These are phyloP conservation scores for Zaprionus lachaisei DNA, from an alignment of 1,140 invertebrate species.

Conservation along the genomic window DNA sequence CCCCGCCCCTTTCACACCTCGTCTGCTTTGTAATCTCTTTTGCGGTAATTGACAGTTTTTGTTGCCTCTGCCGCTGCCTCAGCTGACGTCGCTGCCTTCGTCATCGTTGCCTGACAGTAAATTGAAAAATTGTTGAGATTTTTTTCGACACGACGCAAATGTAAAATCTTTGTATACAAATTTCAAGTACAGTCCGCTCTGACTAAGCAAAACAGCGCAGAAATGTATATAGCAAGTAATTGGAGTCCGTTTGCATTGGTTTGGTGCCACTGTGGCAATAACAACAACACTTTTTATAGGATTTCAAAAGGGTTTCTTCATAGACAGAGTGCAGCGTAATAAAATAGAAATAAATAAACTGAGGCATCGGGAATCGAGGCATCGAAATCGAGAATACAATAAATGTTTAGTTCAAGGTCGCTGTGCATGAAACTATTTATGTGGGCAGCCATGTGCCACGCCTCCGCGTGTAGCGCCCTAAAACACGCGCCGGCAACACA, in stretches of 20 bases:
- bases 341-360: not conserved
- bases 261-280: not conserved
- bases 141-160: constrained; percentile 36
- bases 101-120: constrained; percentile 66
- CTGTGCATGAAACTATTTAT: constrained; percentile 53
- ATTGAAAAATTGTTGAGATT: constrained; percentile 77
- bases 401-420: constrained; percentile 74
- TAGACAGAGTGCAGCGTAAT: not conserved
- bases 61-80: constrained; percentile 18
- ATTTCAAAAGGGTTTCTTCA: not conserved
- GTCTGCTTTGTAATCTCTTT: constrained; percentile 47
- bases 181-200: not conserved
- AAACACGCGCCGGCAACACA: constrained; percentile 44
- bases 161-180: constrained; percentile 30
- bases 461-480: constrained; percentile 12
- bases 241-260: not conserved
- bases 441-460: constrained; percentile 33
- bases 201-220: not conserved
- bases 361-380: not conserved
- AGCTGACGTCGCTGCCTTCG: constrained; percentile 17
- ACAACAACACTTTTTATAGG: not conserved
- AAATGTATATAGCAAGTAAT: not conserved
- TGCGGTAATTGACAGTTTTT: constrained; percentile 71
- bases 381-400: constrained; percentile 27
- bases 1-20: constrained; percentile 5